Evolutionary conservation across 1,140 invertebrate genomes (phyloP).

Genomic region (Palaemon carinicauda): DNA sequence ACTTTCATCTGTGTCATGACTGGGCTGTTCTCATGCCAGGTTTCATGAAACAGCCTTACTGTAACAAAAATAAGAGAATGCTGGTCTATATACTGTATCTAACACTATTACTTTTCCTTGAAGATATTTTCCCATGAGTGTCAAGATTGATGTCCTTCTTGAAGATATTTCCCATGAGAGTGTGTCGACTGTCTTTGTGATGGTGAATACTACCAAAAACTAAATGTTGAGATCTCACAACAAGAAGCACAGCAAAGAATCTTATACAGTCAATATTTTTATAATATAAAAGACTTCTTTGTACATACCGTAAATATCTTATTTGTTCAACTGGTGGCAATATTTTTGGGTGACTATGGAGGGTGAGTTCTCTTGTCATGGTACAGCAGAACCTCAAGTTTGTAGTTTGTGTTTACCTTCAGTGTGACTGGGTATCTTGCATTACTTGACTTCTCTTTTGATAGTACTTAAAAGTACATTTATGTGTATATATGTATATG

Average conservation of each 20-base stretch:
- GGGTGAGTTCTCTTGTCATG: slow-evolving; percentile 13
- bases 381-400: background rate
- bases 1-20: background rate
- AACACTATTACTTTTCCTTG: background rate
- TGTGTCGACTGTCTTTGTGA: background rate
- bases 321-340: slow-evolving; percentile 46
- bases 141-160: background rate
- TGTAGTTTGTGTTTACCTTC: background rate
- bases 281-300: slow-evolving; percentile 43
- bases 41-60: no score
- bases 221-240: slow-evolving; percentile 42
- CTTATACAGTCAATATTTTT: slow-evolving; percentile 52
- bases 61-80: no score
- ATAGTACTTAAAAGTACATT: background rate
- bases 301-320: slow-evolving; percentile 28
- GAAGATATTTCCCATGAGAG: background rate
- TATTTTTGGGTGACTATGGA: slow-evolving; percentile 36
- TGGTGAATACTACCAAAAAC: slow-evolving; percentile 25
- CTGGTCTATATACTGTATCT: no score
- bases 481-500: no score
- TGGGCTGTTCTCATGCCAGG: background rate
- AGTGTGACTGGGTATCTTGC: slow-evolving; percentile 23
- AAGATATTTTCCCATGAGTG: background rate
- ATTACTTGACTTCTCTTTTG: background rate
- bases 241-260: slow-evolving; percentile 47